Evolutionary conservation across 1,140 invertebrate genomes (phyloP), one percentile per base, ranked within the genome.

Genomic region (Drosophila funebris): DNA sequence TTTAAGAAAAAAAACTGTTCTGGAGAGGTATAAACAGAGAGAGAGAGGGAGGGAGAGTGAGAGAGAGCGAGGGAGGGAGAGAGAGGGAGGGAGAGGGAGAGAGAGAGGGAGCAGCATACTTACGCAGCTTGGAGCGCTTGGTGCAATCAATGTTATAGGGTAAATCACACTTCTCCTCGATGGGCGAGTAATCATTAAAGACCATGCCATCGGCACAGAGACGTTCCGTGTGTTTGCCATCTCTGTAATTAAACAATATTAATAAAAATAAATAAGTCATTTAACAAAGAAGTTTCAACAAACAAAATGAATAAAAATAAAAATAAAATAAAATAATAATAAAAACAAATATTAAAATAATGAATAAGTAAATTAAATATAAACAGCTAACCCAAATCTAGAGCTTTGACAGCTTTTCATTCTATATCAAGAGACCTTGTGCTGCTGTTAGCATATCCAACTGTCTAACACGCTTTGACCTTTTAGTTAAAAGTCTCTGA

Each of bases 141-240:
- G 93, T 93, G 92, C 97, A 97, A 91, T 97, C 96, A 63, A 97
- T 95, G 76, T 96, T 96, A 89, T 96, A 96, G 0, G 96, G 96
- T 68, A 97, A 92, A 90, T 98, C 97, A 84, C 97, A 98, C 84
- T 97, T 97, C 91, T 97, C 97, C 61, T 96, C 95, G 60, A 95
- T 93, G 0, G 95, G 93, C 66, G 94, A 95, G 92, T 95, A 97
- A 90, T 97, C 96, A 76, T 98, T 97, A 92, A 98, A 98, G 9
- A 98, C 97, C 92, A 97, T 95, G n/a, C 97, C 97, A 89, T 98
- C 97, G 0, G 96, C 95, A 77, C 97, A 98, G 0, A 97, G 92
- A 84, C 96, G 96, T 74, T 96, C 96, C 0, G 93, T 95, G 37
- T 95, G 93, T 64, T 93, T 93, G 13, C 95, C 94, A 73, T 95